Evolutionary conservation across 2,113 vertebrate species (phyloP), one percentile per base, ranked within the genome.

Genomic region (Cynocephalus volans): DNA sequence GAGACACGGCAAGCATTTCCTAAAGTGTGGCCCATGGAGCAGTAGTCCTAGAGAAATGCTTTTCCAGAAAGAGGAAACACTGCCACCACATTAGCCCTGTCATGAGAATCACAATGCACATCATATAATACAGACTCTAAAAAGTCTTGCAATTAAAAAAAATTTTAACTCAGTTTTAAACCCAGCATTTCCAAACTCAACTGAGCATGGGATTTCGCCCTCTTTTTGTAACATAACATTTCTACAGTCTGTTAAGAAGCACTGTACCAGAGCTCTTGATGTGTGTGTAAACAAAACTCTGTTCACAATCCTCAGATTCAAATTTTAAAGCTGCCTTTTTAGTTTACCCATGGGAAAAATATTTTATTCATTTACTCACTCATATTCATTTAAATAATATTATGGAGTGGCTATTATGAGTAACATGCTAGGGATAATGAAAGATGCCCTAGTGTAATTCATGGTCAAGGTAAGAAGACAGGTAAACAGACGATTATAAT

Each of bases 261-360:
- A 33, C 13, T 48, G 9, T 69, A 67, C 31, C 21, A 62, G 65
- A n/a, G 41, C 41, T 36, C 31, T 60, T 31, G 5, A 50, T 26
- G 13, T 50, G 6, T n/a, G 5, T 60, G 28, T 41, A 60, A 50
- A 28, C 23, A 48, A 60, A 21, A 12, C 41, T 72, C 4, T 60
- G 3, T 33, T 81, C 65, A 82, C 41, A 36, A 9, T 14, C 56
- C 3, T 33, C 90, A 82, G 72, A 60, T 48, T 9, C 13, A 60
- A 13, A 50, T 48, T 26, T n/a, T 54, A 62, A 50, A 70, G 24
- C 26, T 58, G 64, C 31, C 65, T 60, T 81, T 62, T 58, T 15
- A 70, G n/a, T 69, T n/a, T 2, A 2, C 9, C 52, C 28, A 0
- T n/a, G 14, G 21, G 2, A 13, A 33, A 52, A 48, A n/a, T 3